These are phyloP conservation scores for Lycocorax pyrrhopterus DNA, from an alignment of 2,113 vertebrate species.

Conservation along the genomic window DNA sequence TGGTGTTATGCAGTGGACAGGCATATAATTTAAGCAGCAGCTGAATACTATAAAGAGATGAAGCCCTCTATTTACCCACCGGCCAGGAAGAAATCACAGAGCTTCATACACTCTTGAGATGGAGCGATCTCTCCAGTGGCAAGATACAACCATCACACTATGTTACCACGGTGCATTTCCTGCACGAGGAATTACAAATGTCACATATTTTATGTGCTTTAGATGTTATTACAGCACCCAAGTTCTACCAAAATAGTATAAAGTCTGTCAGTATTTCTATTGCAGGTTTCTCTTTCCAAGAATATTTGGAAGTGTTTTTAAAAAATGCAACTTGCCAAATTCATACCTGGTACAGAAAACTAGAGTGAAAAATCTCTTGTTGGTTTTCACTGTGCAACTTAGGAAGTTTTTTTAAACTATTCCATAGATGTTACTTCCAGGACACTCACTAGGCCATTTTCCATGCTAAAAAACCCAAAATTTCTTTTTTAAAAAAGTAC, in stretches of 20 bases:
- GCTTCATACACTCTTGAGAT: conserved; percentile 58
- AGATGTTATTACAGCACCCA: not conserved
- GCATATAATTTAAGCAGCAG: not conserved
- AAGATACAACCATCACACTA: conserved; percentile 62
- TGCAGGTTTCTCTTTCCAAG: not conserved
- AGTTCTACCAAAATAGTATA: not conserved
- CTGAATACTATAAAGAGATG: not conserved
- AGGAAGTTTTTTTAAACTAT: not conserved
- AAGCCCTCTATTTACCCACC: conserved; percentile 58
- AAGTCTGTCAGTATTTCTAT: not conserved
- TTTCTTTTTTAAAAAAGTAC: not conserved
- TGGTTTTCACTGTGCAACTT: not conserved
- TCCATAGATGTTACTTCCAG: not conserved
- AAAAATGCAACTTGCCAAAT: not conserved
- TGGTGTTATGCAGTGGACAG: not conserved
- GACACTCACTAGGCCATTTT: not conserved
- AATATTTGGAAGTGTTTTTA: not conserved
- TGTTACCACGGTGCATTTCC: conserved; percentile 63
- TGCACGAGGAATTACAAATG: conserved; percentile 66
- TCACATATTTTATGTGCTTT: conserved; percentile 47
- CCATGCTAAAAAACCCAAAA: not conserved
- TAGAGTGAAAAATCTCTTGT: not conserved
- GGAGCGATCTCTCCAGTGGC: conserved; percentile 55
- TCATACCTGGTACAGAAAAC: not conserved
- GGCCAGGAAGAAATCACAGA: conserved; percentile 62